A percentile compares a stretch with the other conserved stretches of the same genome.
Evolutionary conservation across 2,888 invertebrate species (phyloP).

Genomic region (Synanthedon tipuliformis): DNA sequence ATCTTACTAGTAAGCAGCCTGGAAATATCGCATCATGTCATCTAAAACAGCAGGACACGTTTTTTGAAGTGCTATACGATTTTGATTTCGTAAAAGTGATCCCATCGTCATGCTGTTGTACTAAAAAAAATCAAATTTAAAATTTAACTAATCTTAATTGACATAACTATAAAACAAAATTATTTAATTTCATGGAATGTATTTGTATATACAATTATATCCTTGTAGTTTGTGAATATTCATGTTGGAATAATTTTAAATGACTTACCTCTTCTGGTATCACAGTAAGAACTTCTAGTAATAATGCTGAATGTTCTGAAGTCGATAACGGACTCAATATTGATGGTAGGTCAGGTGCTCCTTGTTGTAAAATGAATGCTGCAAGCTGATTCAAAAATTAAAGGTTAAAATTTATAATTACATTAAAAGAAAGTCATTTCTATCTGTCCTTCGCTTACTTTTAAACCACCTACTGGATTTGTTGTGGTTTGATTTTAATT

Average conservation of each 20-base stretch:
- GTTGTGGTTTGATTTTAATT: no score
- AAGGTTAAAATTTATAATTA: background rate
- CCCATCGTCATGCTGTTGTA: conserved; percentile 66
- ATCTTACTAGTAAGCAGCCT: conserved; percentile 50
- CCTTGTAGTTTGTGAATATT: conserved; percentile 5
- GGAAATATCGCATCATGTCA: conserved; percentile 49
- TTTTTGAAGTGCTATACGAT: conserved; percentile 41
- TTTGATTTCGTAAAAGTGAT: conserved; percentile 38
- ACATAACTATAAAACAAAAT: no score
- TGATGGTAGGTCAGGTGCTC: conserved; percentile 77
- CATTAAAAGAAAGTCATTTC: no score
- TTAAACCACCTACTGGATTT: no score
- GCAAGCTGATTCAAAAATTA: conserved; percentile 74
- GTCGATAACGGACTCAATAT: conserved; percentile 75
- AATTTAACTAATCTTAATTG: background rate
- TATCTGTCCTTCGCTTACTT: no score
- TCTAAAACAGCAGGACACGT: conserved; percentile 56
- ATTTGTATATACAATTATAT: conserved; percentile 1
- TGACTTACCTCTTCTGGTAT: conserved; percentile 87
- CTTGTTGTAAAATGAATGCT: conserved; percentile 82
- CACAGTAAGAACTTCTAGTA: conserved; percentile 86
- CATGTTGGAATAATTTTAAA: background rate
- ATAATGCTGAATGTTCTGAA: conserved; percentile 48
- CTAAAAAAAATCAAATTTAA: conserved; percentile 20
- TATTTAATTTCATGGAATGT: background rate